phyloP scores from a whole-genome alignment of 2,797 vertebrate genomes.

The Oryzias sinensis region DNA sequence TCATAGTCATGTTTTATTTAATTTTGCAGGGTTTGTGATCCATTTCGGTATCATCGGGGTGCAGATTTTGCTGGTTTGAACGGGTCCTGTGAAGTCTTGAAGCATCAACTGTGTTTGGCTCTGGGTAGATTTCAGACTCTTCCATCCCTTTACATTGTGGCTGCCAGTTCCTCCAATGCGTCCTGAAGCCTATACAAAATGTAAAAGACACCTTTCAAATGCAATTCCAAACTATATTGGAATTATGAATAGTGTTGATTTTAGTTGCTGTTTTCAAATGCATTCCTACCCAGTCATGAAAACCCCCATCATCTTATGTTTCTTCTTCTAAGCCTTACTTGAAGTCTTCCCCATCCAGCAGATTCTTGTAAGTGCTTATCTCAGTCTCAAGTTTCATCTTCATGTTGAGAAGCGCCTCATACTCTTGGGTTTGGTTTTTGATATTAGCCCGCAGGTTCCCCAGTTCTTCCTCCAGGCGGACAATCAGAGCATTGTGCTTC shows the following conservation, averaged over 20 bases:
- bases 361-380: constrained; percentile 86
- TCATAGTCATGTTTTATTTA: too few relatives aligned
- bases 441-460: constrained; percentile 79
- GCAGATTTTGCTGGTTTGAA: too few relatives aligned
- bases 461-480: constrained; percentile 82
- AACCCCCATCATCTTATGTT: constrained; percentile 32
- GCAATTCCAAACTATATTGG: neutral
- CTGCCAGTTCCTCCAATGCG: constrained; percentile 71
- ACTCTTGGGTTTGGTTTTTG: constrained; percentile 85
- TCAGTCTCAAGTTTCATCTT: constrained; percentile 91
- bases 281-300: constrained; percentile 17
- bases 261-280: neutral
- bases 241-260: neutral
- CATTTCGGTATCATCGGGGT: neutral
- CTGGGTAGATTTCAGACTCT: constrained; percentile 15
- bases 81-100: neutral
- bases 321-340: constrained; percentile 71
- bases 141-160: constrained; percentile 37
- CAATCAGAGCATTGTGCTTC: constrained; percentile 72
- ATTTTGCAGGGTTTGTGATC: constrained; percentile 8
- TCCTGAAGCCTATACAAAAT: constrained; percentile 75
- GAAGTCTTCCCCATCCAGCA: constrained; percentile 88
- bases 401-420: constrained; percentile 85
- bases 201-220: constrained; percentile 23
- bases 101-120: constrained; percentile 11